Base-by-base conservation (phyloP, 1,140 invertebrate species). In the Phthorimaea operculella region DNA sequence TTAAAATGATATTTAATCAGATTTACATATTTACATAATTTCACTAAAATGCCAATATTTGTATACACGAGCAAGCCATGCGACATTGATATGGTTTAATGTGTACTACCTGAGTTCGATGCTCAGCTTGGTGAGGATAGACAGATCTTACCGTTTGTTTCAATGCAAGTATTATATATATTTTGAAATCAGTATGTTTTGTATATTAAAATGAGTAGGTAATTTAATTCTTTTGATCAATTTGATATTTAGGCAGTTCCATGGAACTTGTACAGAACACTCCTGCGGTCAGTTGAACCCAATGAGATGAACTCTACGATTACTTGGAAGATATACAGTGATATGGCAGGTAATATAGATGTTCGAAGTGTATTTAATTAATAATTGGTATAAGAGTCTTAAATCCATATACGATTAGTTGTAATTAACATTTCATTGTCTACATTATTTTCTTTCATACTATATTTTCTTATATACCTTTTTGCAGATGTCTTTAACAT, bases 231-330 rank as follows among this genome's bases (percentile, higher is more conserved):
- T 28, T 28, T 6, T 28, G 21, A 28, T 2, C 6, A 28, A 28
- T 28, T 28, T 28, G 6, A 4, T 4, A 28, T 28, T 39, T 86
- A 90, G 74, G 88, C 90, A 6, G 90, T 94, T 68, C 93, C 93
- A 0, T 96, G 94, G 94, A 68, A 79, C 11, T 70, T 96, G 94
- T 64, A 92, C 94, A 11, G 94, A 96, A 64, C 94, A 94, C 4
- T 94, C 94, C 0, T 96, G 94, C 64, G 94, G 94, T 0, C 94
- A 95, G 74, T 83, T 96, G 1, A 93, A 96, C 83, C 93, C 93
- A 0, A 91, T 90, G 0, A 91, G 88, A 92, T 1, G 87, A 88
- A 39, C 85, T 95, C 49, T 96, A 95, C 63, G 87, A 93, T 42
- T 85, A 92, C 14, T 76, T 96, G 4, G 88, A 90, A 69, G 89